These are phyloP conservation scores for Cladopsammia gracilis DNA, from an alignment of 64 coral and sea anemone genomes.

Conservation along the genomic window DNA sequence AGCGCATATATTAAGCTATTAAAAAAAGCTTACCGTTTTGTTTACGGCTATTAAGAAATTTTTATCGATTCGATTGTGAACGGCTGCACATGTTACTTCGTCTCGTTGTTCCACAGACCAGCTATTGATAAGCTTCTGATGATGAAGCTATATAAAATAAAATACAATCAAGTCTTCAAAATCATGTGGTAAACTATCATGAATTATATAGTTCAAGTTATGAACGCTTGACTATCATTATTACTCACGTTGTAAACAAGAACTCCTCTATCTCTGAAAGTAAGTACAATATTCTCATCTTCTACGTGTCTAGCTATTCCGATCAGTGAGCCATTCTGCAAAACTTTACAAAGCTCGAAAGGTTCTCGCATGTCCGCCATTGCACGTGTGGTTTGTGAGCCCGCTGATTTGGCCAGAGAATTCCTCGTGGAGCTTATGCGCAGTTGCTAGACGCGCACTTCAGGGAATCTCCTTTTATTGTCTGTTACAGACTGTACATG, in stretches of 20 bases:
- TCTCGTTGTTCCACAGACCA: constrained; percentile 85
- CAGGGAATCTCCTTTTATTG: constrained; percentile 12
- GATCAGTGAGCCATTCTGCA: constrained; percentile 75
- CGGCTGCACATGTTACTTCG: constrained; percentile 74
- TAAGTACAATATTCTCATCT: constrained; percentile 83
- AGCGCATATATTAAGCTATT: not conserved
- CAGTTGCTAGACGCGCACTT: not conserved
- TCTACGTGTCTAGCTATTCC: constrained; percentile 83
- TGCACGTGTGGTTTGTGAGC: constrained; percentile 75
- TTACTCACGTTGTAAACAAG: constrained; percentile 95
- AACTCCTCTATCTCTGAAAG: constrained; percentile 90
- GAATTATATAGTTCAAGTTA: no score
- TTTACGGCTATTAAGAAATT: constrained; percentile 72
- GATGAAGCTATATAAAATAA: constrained; percentile 75
- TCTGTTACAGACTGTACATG: no score
- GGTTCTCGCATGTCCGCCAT: constrained; percentile 90
- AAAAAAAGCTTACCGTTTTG: constrained; percentile 75
- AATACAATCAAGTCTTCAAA: not conserved
- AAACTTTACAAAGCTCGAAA: constrained; percentile 85
- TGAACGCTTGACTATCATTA: not conserved
- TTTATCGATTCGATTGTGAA: constrained; percentile 71
- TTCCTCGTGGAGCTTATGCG: not conserved
- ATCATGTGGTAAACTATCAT: no score
- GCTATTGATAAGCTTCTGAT: constrained; percentile 89
- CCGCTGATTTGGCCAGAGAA: constrained; percentile 62